Percentiles rank a stretch among this genome's conserved stretches.
These are phyloP conservation scores for Smutsia temminckii DNA, from an alignment of 2,797 vertebrate genomes.

Conservation along the genomic window DNA sequence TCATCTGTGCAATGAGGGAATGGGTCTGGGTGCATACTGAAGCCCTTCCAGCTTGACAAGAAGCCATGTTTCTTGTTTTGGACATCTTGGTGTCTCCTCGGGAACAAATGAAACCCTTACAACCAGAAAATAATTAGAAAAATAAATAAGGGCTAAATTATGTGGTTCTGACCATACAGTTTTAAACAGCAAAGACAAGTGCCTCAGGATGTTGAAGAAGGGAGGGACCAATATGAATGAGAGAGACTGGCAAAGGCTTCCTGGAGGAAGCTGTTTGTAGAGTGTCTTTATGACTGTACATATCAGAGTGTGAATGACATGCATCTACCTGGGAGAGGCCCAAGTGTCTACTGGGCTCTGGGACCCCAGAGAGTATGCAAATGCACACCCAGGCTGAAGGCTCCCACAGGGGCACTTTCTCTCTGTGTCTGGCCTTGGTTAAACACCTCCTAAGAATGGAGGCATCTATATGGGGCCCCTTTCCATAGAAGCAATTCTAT, in stretches of 20 bases:
- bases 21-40: neutral
- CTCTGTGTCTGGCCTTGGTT: neutral
- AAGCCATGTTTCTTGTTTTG: neutral
- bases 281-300: neutral
- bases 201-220: neutral
- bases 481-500: constrained; percentile 32
- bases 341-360: neutral
- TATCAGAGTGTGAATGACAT: neutral
- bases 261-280: neutral
- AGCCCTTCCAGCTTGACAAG: neutral
- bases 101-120: neutral
- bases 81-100: neutral
- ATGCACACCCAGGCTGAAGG: neutral
- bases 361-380: neutral
- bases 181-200: neutral
- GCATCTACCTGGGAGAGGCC: neutral
- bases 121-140: neutral
- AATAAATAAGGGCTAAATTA: neutral
- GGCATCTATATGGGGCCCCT: neutral
- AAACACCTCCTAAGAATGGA: neutral
- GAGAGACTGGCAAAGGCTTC: neutral
- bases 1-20: neutral
- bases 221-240: neutral
- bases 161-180: neutral
- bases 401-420: neutral